phyloP scores from a whole-genome alignment of 2,888 invertebrate species.

The Microctonus hyperodae region DNA sequence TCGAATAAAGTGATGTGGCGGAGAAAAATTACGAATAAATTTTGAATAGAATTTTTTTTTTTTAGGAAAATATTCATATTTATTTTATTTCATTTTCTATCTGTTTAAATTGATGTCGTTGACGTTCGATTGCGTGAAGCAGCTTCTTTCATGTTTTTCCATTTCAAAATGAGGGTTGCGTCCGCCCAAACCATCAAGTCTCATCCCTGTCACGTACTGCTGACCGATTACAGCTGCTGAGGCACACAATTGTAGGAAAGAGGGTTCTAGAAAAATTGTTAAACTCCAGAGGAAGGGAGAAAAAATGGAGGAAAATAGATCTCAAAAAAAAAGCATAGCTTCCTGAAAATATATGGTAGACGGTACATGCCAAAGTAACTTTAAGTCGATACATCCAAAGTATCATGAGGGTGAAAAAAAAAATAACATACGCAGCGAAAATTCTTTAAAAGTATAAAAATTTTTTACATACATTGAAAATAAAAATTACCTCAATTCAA shows the following conservation, averaged over 20 bases:
- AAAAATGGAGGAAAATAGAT: not conserved
- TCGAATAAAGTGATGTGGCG: too few relatives aligned
- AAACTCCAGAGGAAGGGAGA: not conserved
- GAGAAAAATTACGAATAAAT: too few relatives aligned
- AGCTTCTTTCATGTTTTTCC: slow-evolving; percentile 1
- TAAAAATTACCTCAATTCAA: not conserved
- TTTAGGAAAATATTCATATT: too few relatives aligned
- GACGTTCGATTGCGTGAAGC: not conserved
- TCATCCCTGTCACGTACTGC: slow-evolving; percentile 26
- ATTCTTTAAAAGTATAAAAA: not conserved
- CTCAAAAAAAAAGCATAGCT: not conserved
- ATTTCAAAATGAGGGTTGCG: not conserved
- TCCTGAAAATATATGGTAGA: not conserved
- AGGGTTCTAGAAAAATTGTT: not conserved
- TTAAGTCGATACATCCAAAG: not conserved
- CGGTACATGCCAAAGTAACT: not conserved
- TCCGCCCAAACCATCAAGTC: not conserved
- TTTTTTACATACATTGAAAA: not conserved
- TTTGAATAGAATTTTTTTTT: too few relatives aligned
- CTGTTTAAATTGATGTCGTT: not conserved
- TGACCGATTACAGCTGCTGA: slow-evolving; percentile 26
- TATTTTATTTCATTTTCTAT: too few relatives aligned
- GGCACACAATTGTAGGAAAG: slow-evolving; percentile 6
- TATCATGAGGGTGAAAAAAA: not conserved
- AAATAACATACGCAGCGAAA: not conserved